Conservation (phyloP, 2,113 vertebrate genomes). For the Chaetodon auriga region DNA sequence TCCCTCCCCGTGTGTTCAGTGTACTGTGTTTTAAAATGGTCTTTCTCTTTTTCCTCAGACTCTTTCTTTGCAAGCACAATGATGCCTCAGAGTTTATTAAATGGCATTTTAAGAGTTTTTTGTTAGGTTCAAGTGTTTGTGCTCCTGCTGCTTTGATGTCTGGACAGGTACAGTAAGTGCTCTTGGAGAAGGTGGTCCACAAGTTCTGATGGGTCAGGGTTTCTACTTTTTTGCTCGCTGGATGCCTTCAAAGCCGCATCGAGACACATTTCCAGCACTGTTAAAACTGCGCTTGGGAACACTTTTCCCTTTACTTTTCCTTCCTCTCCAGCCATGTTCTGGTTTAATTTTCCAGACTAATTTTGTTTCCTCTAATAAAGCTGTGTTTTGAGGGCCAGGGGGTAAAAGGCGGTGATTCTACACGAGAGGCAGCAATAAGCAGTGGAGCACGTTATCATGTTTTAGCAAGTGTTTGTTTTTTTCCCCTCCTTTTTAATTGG, state of each 20-base stretch:
- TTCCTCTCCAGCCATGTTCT: not conserved
- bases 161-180: not conserved
- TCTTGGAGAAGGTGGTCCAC: not conserved
- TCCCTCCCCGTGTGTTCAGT: no score
- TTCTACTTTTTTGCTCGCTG: not conserved
- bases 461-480: conserved; percentile 46
- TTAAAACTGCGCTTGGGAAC: no score
- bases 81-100: no score
- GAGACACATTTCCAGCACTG: not conserved
- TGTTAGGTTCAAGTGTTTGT: not conserved
- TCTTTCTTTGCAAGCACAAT: no score
- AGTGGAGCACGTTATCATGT: conserved; percentile 26
- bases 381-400: not conserved
- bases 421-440: conserved; percentile 17
- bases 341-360: not conserved
- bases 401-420: conserved; percentile 8
- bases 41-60: no score
- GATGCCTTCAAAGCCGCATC: not conserved
- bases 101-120: no score
- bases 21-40: no score
- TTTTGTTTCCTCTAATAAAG: conserved; percentile 34
- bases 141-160: not conserved
- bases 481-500: conserved; percentile 57
- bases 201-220: not conserved
- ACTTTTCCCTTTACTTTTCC: not conserved